Evolutionary conservation across 2,797 vertebrate species (phyloP).

Genomic region (Neosilurus mollespiculum): DNA sequence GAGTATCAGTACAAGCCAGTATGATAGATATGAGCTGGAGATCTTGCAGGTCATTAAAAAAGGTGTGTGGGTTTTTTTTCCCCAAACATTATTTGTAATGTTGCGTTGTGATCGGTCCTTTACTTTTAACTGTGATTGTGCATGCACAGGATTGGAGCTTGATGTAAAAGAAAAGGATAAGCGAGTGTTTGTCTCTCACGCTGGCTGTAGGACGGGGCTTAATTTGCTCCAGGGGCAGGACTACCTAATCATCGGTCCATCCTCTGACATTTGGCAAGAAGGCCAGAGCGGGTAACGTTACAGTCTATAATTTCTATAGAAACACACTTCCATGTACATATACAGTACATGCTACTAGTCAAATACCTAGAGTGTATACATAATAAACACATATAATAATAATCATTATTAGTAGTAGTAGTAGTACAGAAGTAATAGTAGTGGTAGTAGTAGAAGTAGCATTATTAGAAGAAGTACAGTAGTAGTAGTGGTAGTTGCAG

Average conservation of each 20-base stretch:
- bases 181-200: constrained; percentile 71
- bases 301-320: too few species aligned
- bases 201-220: constrained; percentile 67
- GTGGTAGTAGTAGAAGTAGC: too few species aligned
- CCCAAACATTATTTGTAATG: not conserved
- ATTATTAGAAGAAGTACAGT: too few species aligned
- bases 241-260: constrained; percentile 73
- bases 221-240: constrained; percentile 60
- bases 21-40: constrained; percentile 74
- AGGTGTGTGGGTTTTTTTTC: constrained; percentile 52
- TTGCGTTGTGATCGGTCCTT: not conserved
- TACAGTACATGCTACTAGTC: not conserved
- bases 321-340: not conserved
- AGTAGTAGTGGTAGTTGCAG: too few species aligned
- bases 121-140: not conserved
- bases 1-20: constrained; percentile 65
- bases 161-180: constrained; percentile 59
- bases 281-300: constrained; percentile 61
- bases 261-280: constrained; percentile 65
- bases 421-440: too few species aligned
- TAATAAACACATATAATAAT: too few species aligned
- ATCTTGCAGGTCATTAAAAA: constrained; percentile 70
- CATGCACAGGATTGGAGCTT: constrained; percentile 63
- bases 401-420: too few species aligned
- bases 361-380: not conserved